Evolutionary conservation across 2,113 vertebrate genomes (phyloP), one percentile per base, ranked within the genome.

Genomic region (Puffinus mauretanicus): DNA sequence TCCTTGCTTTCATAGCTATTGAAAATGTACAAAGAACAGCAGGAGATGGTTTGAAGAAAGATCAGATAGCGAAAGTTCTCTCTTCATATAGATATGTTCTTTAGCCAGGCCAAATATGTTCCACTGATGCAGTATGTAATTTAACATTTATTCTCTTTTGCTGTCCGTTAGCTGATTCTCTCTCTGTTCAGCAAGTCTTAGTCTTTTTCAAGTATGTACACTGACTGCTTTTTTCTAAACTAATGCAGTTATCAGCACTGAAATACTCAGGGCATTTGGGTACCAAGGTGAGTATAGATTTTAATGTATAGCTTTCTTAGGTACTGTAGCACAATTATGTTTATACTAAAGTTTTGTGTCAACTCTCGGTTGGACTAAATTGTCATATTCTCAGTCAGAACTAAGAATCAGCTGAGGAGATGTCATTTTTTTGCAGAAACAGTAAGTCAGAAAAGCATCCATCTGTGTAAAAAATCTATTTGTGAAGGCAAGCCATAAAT

Each of bases 201-300:
- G 21, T 60, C 55, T 66, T 83, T 60, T 81, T 76, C 25, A 86
- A 38, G n/a, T 61, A n/a, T 27, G 24, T 71, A 34, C 25, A 66
- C 38, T 88, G 87, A 90, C 64, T 82, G 32, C 13, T 93, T 55
- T 94, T 85, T 80, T 61, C 26, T 78, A 24, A 77, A 94, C 13
- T 82, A 64, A 82, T 65, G 34, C 32, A 90, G 70, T 58, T 97
- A 49, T 62, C 91, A 34, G 30, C 19, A 90, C 26, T 54, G 66
- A 80, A 96, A 80, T 96, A 95, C 57, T 57, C 52, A 49, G 72
- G 62, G 12, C 58, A 84, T 82, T 94, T 95, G 27, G 46, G 44
- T 70, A 65, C 73, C 65, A 52, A 88, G 10, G 42, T 97, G 78
- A 96, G 86, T 93, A 94, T 2, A 88, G 13, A 93, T 91, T 70